Base-by-base conservation (phyloP, 1,140 invertebrate genomes). In the Leptinotarsa undecemlineata region DNA sequence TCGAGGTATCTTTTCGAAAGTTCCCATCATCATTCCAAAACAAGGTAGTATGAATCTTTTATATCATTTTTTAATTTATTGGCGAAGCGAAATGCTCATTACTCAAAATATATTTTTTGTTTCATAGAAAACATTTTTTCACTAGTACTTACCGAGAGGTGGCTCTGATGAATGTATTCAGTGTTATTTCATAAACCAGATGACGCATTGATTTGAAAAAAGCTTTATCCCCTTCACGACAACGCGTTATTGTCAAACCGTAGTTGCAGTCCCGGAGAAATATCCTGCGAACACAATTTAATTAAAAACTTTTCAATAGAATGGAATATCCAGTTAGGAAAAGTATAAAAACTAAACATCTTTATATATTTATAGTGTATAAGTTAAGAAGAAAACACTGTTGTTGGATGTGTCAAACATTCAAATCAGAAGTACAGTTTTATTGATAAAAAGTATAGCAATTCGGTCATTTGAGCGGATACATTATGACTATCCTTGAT, bases 201-300 rank as follows among this genome's bases (percentile, higher is more conserved):
- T 64, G 71, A 13, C 71, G 60, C 23, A 72, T 20, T 3, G 15
- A 13, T 47, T 72, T 72, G 61, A 72, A 72, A 20, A 72, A 64
- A 13, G 23, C 17, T 64, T 72, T 72, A 48, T 72, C 71, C 14
- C n/a, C 8, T 15, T 42, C 47, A 8, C 20, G 26, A 19, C 71
- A 72, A 4, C 20, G 20, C 6, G 19, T 62, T 11, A 72, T 63
- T 47, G 13, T 64, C 2, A 72, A 47, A 20, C 19, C 20, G 20
- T 72, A 72, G 15, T 72, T 51, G 26, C 71, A 72, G 19, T 72
- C 61, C 11, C 42, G 71, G 47, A 72, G 62, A 47, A 72, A 72
- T 64, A 72, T 64, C 47, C 57, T 72, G 57, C 33, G 5, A 67
- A 67, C 60, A 61, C 5, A 61, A 61, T 61, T n/a, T 3, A 61